Percentiles rank a stretch among this genome's conserved stretches.
phyloP scores from a whole-genome alignment of 1,140 invertebrate species.

The Phthorimaea operculella region DNA sequence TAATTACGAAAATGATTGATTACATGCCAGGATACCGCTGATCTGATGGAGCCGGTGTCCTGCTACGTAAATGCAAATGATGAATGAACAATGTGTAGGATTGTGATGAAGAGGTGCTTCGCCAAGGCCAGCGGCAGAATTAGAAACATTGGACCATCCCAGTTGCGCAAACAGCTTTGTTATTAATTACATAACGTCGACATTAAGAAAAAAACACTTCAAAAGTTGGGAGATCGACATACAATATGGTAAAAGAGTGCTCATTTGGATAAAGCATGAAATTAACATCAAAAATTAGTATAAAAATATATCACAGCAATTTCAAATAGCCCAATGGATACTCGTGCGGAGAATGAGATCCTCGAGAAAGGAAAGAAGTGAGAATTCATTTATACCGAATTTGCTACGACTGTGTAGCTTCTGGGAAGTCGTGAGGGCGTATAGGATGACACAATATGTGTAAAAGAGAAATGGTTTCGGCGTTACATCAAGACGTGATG shows the following conservation, averaged over 20 bases:
- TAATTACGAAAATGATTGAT: not conserved
- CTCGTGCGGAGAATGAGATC: constrained; percentile 36
- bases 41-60: not conserved
- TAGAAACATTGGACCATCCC: constrained; percentile 42
- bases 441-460: constrained; percentile 1
- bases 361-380: constrained; percentile 28
- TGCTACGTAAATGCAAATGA: constrained; percentile 9
- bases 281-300: constrained; percentile 51
- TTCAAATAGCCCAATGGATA: constrained; percentile 50
- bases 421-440: not conserved
- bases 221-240: constrained; percentile 35
- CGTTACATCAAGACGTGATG: not conserved
- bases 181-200: constrained; percentile 32
- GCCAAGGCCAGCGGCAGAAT: constrained; percentile 1
- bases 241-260: constrained; percentile 28
- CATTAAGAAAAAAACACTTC: constrained; percentile 28
- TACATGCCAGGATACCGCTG: not conserved
- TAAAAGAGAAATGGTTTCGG: not conserved
- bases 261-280: constrained; percentile 32
- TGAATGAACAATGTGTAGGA: not conserved
- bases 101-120: not conserved
- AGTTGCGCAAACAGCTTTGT: constrained; percentile 14
- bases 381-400: constrained; percentile 9
- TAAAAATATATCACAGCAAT: constrained; percentile 66
- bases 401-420: constrained; percentile 22